phyloP scores from a whole-genome alignment of 2,797 vertebrate species.

The Octomys mimax region DNA sequence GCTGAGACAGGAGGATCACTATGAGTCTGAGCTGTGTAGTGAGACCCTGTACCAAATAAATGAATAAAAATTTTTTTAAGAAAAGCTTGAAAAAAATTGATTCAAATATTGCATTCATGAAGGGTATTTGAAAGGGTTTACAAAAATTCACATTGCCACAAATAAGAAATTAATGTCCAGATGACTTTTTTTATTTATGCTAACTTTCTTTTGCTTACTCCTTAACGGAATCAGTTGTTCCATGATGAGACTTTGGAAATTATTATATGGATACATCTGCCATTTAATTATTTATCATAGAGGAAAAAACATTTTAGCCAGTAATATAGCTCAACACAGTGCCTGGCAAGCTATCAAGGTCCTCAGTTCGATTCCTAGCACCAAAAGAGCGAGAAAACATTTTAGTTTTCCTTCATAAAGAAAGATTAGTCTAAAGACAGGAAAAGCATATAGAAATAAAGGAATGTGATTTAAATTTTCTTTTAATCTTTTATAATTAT shows the following conservation, averaged over 20 bases:
- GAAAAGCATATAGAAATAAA: constrained; percentile 51
- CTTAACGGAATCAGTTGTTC: constrained; percentile 35
- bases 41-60: too few species aligned
- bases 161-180: background rate
- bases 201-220: constrained; percentile 20
- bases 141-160: background rate
- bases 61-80: background rate
- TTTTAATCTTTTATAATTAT: too few species aligned
- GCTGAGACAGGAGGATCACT: too few species aligned
- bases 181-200: background rate
- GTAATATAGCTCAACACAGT: too few species aligned
- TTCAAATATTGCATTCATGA: constrained; percentile 61
- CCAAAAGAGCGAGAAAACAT: background rate
- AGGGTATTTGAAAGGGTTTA: background rate
- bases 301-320: background rate
- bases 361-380: too few species aligned
- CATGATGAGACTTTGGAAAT: constrained; percentile 39
- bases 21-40: too few species aligned
- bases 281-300: constrained; percentile 61
- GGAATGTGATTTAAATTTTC: constrained; percentile 4
- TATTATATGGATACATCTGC: constrained; percentile 19
- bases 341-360: too few species aligned
- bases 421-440: background rate
- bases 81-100: background rate
- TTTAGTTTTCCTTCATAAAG: constrained; percentile 55